Evolutionary conservation across 2,113 vertebrate genomes (phyloP), one percentile per base, ranked within the genome.

Genomic region (Panurus biarmicus): DNA sequence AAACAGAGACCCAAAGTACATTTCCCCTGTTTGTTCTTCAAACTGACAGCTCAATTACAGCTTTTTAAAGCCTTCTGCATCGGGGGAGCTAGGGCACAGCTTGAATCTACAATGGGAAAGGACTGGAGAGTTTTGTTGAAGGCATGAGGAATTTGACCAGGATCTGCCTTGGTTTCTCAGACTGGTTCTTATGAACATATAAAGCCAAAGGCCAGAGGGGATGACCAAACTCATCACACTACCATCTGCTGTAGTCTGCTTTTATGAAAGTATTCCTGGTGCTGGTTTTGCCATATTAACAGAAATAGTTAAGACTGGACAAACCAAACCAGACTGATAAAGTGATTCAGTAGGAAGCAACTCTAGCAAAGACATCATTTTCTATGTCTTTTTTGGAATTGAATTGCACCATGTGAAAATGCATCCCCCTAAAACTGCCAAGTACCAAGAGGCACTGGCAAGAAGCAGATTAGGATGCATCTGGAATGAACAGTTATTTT

Each of bases 1-100:
- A 50, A 64, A 33, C 25, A 56, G 50, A 86, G 82, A 76, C 86
- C 47, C 77, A 78, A 57, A 80, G 86, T 42, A 92, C 94, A 93
- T 90, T 83, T 84, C 7, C 28, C 29, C 47, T 88, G 66, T 96
- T 95, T 94, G 85, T 71, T 93, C 95, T 91, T 51, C 90, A 77
- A 85, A 80, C 87, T 73, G 82, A 93, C 92, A 75, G 93, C 83
- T 95, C 83, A 85, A 54, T 91, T 69, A 75, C 65, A 81, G 79
- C 73, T 79, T 76, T 77, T 85, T 40, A 64, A 94, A 50, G 51
- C 31, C 40, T 64, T 54, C 44, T 78, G 72, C 51, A 16, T 0
- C 0, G 2, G 29, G 36, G 48, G 57, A 91, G 50, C 15, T 5
- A 7, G 53, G 82, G 56, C 74, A 83, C 31, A n/a, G 91, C 38